phyloP scores from a whole-genome alignment of 2,888 invertebrate genomes.

The Leptinotarsa juncta region DNA sequence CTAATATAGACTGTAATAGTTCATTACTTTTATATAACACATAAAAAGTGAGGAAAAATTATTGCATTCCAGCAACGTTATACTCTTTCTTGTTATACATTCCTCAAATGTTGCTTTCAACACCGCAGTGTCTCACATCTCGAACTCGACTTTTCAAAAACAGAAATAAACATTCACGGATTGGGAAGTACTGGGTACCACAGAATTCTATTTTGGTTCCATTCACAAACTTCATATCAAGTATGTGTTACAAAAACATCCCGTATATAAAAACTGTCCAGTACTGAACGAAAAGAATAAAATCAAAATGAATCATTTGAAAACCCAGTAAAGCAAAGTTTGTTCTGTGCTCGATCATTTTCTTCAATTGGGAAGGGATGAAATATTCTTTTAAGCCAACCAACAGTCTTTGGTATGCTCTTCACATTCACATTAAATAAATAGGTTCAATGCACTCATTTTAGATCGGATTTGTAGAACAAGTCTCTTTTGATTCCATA shows the following conservation, averaged over 20 bases:
- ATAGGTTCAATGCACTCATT: slow-evolving; percentile 49
- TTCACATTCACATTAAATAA: slow-evolving; percentile 63
- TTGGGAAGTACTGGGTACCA: background rate
- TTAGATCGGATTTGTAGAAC: slow-evolving; percentile 37
- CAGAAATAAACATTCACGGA: background rate
- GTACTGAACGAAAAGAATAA: background rate
- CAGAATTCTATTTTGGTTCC: background rate
- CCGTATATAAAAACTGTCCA: slow-evolving; percentile 10
- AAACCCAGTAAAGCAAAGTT: slow-evolving; percentile 19
- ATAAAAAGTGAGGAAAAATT: slow-evolving; percentile 4
- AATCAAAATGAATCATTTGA: background rate
- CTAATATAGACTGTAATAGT: slow-evolving; percentile 19
- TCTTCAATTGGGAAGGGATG: slow-evolving; percentile 31
- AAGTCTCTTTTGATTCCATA: slow-evolving; percentile 24
- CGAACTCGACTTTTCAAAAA: slow-evolving; percentile 6
- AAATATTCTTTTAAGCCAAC: slow-evolving; percentile 56
- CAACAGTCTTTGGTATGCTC: slow-evolving; percentile 64
- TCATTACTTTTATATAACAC: background rate
- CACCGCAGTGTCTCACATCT: background rate
- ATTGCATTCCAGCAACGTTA: slow-evolving; percentile 4
- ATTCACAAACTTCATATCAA: background rate
- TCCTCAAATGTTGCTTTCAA: background rate
- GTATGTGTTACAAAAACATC: background rate
- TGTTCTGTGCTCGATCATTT: slow-evolving; percentile 30
- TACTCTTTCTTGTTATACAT: background rate